Conservation (phyloP, 2,113 vertebrate genomes). For the Callocephalon fimbriatum region DNA sequence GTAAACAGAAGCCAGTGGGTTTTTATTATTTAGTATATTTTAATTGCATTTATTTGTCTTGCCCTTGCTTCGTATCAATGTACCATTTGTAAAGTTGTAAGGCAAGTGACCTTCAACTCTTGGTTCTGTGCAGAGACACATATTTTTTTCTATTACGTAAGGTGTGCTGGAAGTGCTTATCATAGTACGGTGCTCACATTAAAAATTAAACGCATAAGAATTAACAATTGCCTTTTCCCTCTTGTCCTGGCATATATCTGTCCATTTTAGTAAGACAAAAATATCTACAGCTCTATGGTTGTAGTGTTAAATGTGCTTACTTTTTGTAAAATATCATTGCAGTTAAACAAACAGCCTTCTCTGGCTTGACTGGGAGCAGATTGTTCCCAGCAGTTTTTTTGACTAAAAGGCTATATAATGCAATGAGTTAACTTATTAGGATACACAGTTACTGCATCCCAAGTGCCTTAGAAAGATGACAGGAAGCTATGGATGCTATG, state of each 20-base stretch:
- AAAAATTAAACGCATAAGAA: conserved; percentile 53
- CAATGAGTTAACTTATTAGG: conserved; percentile 28
- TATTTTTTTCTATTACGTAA: conserved; percentile 39
- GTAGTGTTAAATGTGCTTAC: conserved; percentile 44
- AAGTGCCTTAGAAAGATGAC: conserved; percentile 13
- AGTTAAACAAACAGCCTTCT: conserved; percentile 22
- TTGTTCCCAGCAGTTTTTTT: not conserved
- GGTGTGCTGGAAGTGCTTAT: not conserved
- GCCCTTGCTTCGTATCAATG: not conserved
- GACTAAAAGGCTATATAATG: conserved; percentile 29
- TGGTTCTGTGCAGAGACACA: not conserved
- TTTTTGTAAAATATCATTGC: conserved; percentile 36
- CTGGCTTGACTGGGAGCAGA: conserved; percentile 35
- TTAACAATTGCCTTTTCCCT: conserved; percentile 25
- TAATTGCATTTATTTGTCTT: conserved; percentile 59
- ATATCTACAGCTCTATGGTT: not conserved
- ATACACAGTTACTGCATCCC: not conserved
- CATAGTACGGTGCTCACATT: not conserved
- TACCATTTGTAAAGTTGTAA: conserved; percentile 48
- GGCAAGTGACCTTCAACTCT: conserved; percentile 15
- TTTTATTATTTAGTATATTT: conserved; percentile 63
- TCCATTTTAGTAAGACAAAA: conserved; percentile 49
- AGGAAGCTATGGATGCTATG: conserved; percentile 4
- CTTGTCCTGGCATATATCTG: conserved; percentile 21
- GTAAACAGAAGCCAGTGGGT: conserved; percentile 67